Conservation (phyloP, 2,113 vertebrate species). For the Pelvicachromis taeniatus region DNA sequence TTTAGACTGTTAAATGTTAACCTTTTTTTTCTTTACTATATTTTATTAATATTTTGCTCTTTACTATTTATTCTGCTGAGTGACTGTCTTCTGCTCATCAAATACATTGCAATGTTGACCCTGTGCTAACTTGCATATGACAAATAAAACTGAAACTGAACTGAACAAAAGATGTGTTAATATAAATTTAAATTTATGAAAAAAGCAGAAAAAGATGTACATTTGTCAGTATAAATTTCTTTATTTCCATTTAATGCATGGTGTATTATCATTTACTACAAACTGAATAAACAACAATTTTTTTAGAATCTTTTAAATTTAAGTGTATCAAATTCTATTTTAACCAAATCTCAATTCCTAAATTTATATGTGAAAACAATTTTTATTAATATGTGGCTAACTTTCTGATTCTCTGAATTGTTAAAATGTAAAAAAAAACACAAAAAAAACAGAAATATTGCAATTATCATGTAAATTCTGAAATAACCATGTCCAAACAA, state of each 20-base stretch:
- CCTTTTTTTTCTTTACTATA: too few species aligned
- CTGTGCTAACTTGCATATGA: too few species aligned
- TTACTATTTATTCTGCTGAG: too few species aligned
- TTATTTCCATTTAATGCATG: neutral
- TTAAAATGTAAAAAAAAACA: accelerated
- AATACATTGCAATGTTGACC: too few species aligned
- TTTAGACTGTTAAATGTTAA: too few species aligned
- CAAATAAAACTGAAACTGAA: too few species aligned
- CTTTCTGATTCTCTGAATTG: neutral
- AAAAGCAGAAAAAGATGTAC: neutral
- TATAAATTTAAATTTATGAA: neutral
- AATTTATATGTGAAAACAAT: neutral
- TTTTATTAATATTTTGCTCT: too few species aligned
- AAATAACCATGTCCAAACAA: neutral
- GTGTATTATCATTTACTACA: neutral
- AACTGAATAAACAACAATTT: neutral
- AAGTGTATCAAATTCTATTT: neutral
- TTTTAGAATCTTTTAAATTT: neutral
- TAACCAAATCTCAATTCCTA: neutral
- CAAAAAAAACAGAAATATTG: neutral
- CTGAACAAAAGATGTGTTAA: neutral
- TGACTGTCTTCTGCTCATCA: too few species aligned
- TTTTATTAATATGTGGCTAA: neutral
- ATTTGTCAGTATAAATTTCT: neutral
- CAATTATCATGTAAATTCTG: neutral